Evolutionary conservation across 37 sponge, comb jelly and placozoan genomes (phyloP), one percentile per base, ranked within the genome.

Genomic region (Mnemiopsis leidyi): DNA sequence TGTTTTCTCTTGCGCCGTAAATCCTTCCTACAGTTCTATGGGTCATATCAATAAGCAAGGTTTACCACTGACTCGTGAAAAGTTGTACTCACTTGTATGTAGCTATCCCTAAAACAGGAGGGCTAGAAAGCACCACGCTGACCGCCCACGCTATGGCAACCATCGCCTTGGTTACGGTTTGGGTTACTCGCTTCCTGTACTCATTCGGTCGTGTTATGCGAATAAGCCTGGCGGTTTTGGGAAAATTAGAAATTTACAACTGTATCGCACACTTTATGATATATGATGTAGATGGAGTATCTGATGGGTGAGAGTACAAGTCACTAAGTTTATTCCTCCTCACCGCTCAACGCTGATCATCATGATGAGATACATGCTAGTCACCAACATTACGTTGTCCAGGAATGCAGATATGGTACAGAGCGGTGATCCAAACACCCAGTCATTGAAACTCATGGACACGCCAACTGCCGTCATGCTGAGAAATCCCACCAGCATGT

Each of bases 351-450:
- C 3, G 75, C 75, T 71, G 25, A 71, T 71, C 75, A 71, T 71
- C 75, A 71, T 71, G 75, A 71, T 71, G 30, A 71, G 75, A 25
- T 71, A 71, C 75, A 71, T 71, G 75, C 75, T 71, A 25, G 75
- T 71, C 5, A 71, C 75, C 3, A 71, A 28, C 30, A n/a, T 29
- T 13, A 71, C 30, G 75, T 71, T 71, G 30, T 71, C 75, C n/a
- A 71, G 30, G 75, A 71, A 28, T 13, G 75, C 75, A 7, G 75
- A 71, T 25, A 71, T 23, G 2, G 30, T 71, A 18, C 75, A 71
- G 21, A 71, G 75, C 20, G 75, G 3, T 71, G 3, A 23, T 5
- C 75, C 75, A 18, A 71, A 71, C 75, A 71, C 25, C 75, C 75
- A 71, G 75, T 28, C 30, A 25, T 71, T 71, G 3, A 28, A 29